A percentile compares a stretch with the other conserved stretches of the same genome.
phyloP scores from a whole-genome alignment of 1,140 invertebrate genomes.

The Bombus haemorrhoidalis region DNA sequence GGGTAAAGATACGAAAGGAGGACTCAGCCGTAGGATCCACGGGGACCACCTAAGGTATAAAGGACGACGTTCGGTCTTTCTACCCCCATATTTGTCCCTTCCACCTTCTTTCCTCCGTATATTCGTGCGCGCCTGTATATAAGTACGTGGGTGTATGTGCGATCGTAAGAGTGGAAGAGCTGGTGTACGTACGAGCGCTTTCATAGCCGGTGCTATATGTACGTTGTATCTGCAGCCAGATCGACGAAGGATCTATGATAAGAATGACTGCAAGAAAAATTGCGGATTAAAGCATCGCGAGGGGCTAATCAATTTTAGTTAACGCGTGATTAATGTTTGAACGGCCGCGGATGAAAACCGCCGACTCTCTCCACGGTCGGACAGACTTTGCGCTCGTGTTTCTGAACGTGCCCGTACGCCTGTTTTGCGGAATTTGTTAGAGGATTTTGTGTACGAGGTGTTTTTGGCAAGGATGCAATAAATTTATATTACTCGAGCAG shows the following conservation, averaged over 20 bases:
- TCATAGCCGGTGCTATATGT: slow-evolving; percentile 16
- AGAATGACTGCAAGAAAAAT: slow-evolving; percentile 41
- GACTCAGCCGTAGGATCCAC: slow-evolving; percentile 77
- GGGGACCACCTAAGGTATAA: slow-evolving; percentile 79
- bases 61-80: slow-evolving; percentile 75
- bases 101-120: slow-evolving; percentile 33
- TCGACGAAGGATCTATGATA: slow-evolving; percentile 28
- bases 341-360: background rate
- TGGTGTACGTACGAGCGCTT: background rate
- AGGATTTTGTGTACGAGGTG: background rate
- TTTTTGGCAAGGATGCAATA: background rate
- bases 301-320: slow-evolving; percentile 20
- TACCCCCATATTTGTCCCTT: slow-evolving; percentile 70
- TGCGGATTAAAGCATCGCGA: slow-evolving; percentile 35
- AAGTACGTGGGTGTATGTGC: too few relatives aligned
- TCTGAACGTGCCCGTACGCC: background rate
- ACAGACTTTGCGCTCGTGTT: background rate
- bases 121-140: background rate
- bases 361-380: background rate
- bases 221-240: background rate
- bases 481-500: background rate
- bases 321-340: slow-evolving; percentile 29
- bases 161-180: background rate
- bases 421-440: background rate
- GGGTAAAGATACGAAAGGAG: slow-evolving; percentile 78